phyloP scores from a whole-genome alignment of 2,888 invertebrate species.

The Drosophila crucigera region DNA sequence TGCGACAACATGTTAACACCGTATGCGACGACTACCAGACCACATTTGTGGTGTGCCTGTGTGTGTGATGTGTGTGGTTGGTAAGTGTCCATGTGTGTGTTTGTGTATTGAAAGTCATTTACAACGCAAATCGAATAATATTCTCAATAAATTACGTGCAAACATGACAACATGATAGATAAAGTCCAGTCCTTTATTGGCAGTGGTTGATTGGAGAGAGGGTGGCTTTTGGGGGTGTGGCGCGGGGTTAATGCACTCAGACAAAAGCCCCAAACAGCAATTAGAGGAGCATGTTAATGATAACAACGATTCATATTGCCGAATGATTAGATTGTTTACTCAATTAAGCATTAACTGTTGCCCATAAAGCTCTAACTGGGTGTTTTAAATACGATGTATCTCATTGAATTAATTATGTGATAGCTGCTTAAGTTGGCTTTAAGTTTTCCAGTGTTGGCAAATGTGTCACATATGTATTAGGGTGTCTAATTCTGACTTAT shows the following conservation, averaged over 20 bases:
- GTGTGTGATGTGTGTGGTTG: conserved; percentile 4
- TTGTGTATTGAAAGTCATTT: conserved; percentile 64
- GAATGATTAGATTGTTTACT: conserved; percentile 9
- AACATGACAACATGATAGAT: conserved; percentile 65
- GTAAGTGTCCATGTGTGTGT: background rate
- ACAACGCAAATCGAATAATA: conserved; percentile 77
- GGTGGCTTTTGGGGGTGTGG: background rate
- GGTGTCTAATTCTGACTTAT: background rate
- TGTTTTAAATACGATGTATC: background rate
- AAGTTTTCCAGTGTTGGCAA: background rate
- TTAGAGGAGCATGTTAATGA: conserved; percentile 44
- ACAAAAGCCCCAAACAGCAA: conserved; percentile 38
- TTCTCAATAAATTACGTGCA: conserved; percentile 75
- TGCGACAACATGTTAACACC: conserved; percentile 76
- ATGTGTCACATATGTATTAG: background rate
- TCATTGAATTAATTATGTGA: background rate
- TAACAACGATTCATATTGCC: conserved; percentile 29
- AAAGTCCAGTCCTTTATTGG: conserved; percentile 37
- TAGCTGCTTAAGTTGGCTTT: background rate
- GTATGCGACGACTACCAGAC: conserved; percentile 46
- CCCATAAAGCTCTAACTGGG: background rate
- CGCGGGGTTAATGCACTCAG: conserved; percentile 31
- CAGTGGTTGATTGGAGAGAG: background rate
- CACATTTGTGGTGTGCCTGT: conserved; percentile 40
- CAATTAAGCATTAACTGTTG: conserved; percentile 2